Conservation (phyloP, 2,113 vertebrate species). For the Perca fluviatilis region DNA sequence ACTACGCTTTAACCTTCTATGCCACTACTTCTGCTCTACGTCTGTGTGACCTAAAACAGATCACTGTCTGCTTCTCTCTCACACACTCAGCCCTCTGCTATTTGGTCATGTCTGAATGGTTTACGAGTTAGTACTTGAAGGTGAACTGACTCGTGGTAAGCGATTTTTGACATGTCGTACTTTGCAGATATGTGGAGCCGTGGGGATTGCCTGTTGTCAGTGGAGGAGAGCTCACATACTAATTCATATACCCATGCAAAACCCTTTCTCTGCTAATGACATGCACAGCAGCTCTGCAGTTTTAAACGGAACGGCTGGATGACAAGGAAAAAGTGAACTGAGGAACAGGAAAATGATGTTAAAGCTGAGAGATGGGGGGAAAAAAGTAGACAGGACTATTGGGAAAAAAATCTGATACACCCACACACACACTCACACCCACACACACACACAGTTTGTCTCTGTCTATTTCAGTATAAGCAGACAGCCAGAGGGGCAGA, state of each 20-base stretch:
- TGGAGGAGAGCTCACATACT: neutral
- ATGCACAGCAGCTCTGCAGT: conserved; percentile 23
- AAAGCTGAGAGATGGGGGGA: neutral
- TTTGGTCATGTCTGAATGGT: neutral
- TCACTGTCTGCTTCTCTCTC: neutral
- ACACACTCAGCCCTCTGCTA: neutral
- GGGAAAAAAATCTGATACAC: too few species aligned
- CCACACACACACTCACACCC: conserved; percentile 5
- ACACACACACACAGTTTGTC: neutral
- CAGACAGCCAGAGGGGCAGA: conserved; percentile 19
- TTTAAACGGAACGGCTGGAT: neutral
- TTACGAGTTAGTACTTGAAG: neutral
- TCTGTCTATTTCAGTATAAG: conserved; percentile 12
- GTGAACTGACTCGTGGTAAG: neutral
- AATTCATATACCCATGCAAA: conserved; percentile 20
- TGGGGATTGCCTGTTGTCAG: neutral
- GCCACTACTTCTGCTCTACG: too few species aligned
- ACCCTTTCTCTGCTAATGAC: neutral
- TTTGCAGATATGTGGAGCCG: neutral
- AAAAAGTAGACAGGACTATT: neutral
- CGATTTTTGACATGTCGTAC: neutral
- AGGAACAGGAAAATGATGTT: neutral
- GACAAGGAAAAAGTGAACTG: neutral
- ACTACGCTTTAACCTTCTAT: too few species aligned
- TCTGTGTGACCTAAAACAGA: too few species aligned